Base-by-base conservation (phyloP, 2,888 invertebrate genomes). In the Tanypteryx hageni region DNA sequence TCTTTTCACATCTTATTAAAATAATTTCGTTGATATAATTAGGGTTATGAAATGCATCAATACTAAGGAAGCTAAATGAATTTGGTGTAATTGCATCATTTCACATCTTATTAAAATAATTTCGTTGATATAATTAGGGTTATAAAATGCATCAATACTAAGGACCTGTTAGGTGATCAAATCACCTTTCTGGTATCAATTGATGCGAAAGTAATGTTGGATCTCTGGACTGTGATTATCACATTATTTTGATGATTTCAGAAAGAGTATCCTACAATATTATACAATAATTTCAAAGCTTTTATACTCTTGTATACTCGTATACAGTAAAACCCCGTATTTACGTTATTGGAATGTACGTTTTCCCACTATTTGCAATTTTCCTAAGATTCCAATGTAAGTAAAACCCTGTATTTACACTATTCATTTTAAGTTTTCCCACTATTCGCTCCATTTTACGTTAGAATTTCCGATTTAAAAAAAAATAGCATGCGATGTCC, bases 21-120 rank as follows among this genome's bases (percentile, higher is more conserved):
- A n/a, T n/a, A n/a, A n/a, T n/a, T n/a, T n/a, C n/a, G n/a, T n/a
- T n/a, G n/a, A n/a, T n/a, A n/a, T n/a, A n/a, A n/a, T n/a, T n/a
- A n/a, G 76, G 84, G 92, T 93, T 92, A 93, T 93, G 7, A 14
- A 13, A 83, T 83, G 83, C 83, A 83, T 83, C 83, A 56, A 83
- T 83, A 83, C 83, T 83, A 83, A 83, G 83, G 64, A 89, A 44
- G 44, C 44, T 44, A 44, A 44, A 44, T 44, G 44, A 44, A 3
- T 44, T 44, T 44, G 44, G 44, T 44, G 44, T 44, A 44, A 44
- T n/a, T n/a, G 5, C 1, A 44, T 44, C 5, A 91, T 92, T 92
- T 92, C 64, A 56, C 84, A 64, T 76, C 92, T 64, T 11, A 76
- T 93, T 76, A 92, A 82, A n/a, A n/a, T n/a, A n/a, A n/a, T n/a